A percentile compares a stretch with the other conserved stretches of the same genome.
Evolutionary conservation across 2,888 invertebrate genomes (phyloP).

Genomic region (Augiades crinisus): DNA sequence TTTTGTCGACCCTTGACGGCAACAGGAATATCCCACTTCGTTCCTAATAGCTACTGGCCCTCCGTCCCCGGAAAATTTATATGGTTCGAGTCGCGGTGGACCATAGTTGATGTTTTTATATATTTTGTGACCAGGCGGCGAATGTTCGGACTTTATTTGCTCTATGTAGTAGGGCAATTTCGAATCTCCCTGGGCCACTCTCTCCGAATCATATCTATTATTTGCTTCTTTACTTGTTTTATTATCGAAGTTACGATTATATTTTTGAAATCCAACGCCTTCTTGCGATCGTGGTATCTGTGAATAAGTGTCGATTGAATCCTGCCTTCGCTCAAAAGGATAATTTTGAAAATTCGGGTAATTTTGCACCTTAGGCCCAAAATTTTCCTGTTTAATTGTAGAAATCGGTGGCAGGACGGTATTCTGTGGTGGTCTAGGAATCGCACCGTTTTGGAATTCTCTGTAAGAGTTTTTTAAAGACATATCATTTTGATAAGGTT

Average conservation of each 20-base stretch:
- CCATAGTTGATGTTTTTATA: slow-evolving; percentile 72
- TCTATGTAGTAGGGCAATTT: slow-evolving; percentile 75
- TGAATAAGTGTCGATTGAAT: slow-evolving; percentile 47
- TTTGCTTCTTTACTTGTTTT: slow-evolving; percentile 51
- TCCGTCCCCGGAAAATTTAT: slow-evolving; percentile 85
- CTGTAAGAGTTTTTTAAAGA: slow-evolving; percentile 48
- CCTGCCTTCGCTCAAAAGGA: slow-evolving; percentile 56
- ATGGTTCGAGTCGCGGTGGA: slow-evolving; percentile 69
- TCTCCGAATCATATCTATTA: slow-evolving; percentile 41
- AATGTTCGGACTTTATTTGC: slow-evolving; percentile 78
- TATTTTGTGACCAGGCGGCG: slow-evolving; percentile 76
- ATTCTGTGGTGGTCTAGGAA: slow-evolving; percentile 50
- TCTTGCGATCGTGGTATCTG: slow-evolving; percentile 59
- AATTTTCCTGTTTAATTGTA: slow-evolving; percentile 76
- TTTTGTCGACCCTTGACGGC: slow-evolving; percentile 87
- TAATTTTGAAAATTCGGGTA: slow-evolving; percentile 63
- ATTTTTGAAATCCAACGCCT: slow-evolving; percentile 69
- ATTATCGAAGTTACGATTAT: slow-evolving; percentile 54
- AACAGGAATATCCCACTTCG: slow-evolving; percentile 86
- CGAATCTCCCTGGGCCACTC: slow-evolving; percentile 44
- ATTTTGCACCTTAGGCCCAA: slow-evolving; percentile 56
- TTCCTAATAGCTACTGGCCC: slow-evolving; percentile 84
- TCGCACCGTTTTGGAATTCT: slow-evolving; percentile 57
- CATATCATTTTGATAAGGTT: slow-evolving; percentile 46
- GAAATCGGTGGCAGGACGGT: slow-evolving; percentile 73